Evolutionary conservation across 2,113 vertebrate genomes (phyloP).

Genomic region (Brachypodius melanocephalos): DNA sequence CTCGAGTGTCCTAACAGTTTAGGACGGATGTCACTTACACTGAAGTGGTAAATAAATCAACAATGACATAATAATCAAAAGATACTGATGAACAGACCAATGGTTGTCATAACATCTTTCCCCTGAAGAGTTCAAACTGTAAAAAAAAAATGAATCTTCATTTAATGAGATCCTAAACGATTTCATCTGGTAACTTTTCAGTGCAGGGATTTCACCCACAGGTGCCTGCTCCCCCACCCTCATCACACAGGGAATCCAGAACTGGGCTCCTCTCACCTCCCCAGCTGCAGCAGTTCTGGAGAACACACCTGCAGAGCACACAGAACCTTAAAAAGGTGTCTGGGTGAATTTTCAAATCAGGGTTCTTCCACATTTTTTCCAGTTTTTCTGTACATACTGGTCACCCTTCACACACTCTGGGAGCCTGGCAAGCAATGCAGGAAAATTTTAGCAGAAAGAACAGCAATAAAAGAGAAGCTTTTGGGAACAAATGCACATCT

Average conservation of each 20-base stretch:
- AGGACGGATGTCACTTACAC: neutral
- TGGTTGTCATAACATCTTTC: neutral
- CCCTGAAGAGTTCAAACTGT: neutral
- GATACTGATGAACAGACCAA: neutral
- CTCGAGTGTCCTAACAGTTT: neutral
- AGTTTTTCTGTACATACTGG: slow-evolving; percentile 55
- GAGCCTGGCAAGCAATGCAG: slow-evolving; percentile 69
- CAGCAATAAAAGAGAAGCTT: neutral
- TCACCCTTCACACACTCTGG: slow-evolving; percentile 67
- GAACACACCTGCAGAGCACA: slow-evolving; percentile 70
- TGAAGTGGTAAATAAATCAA: neutral
- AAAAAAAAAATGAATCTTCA: neutral
- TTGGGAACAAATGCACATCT: neutral
- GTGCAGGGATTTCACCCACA: neutral
- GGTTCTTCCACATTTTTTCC: slow-evolving; percentile 68
- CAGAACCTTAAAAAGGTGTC: slow-evolving; percentile 72
- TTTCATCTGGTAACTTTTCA: neutral
- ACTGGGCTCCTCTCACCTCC: slow-evolving; percentile 59
- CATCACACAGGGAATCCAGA: neutral
- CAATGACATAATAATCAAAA: neutral
- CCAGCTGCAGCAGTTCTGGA: slow-evolving; percentile 77
- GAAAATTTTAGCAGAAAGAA: slow-evolving; percentile 68
- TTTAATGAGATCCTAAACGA: neutral
- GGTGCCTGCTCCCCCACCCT: neutral
- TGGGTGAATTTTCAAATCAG: slow-evolving; percentile 67